Evolutionary conservation across 2,888 invertebrate genomes (phyloP), one percentile per base, ranked within the genome.

Genomic region (Pyrochroa serraticornis): DNA sequence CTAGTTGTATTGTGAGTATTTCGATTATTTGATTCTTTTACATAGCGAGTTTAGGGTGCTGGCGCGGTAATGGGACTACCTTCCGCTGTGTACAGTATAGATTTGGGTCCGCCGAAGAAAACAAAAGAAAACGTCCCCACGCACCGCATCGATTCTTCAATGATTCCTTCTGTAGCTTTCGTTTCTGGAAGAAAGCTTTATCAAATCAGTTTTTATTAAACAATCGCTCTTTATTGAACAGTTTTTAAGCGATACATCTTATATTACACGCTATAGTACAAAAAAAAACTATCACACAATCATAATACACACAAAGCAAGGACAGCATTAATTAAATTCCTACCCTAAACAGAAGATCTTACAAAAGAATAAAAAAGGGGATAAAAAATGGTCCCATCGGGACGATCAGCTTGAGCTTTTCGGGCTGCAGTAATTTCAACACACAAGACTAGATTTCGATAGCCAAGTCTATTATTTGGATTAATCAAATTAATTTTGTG

Each of bases 251-350:
- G 79, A 81, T 82, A 82, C 80, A 82, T 71, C 62, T 67, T 64
- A 77, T 75, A 72, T 74, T 83, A 83, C 82, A 83, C 80, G 79
- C 82, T 84, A 84, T 83, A 79, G 82, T 84, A 84, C 83, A 84
- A 85, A 84, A 84, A 82, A 83, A 83, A 83, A 81, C 75, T 79
- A 78, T 78, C 77, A 79, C 78, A 79, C 76, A 76, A 22, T 22
- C 22, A 22, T 2, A 75, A 76, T 77, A 78, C 78, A 78, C 77
- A 79, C 77, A 76, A 74, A 77, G 75, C 73, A 75, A 74, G 65
- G 63, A 73, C 65, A 71, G 69, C 70, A 68, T 71, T 46, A 59
- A 58, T 53, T 58, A 48, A 58, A 58, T 50, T 45, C 46, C 41
- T 57, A 44, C 41, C 36, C 52, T 52, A 49, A 33, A 14, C 38